Evolutionary conservation across 1,140 invertebrate genomes (phyloP), one percentile per base, ranked within the genome.

Genomic region (Chrysopa pallens): DNA sequence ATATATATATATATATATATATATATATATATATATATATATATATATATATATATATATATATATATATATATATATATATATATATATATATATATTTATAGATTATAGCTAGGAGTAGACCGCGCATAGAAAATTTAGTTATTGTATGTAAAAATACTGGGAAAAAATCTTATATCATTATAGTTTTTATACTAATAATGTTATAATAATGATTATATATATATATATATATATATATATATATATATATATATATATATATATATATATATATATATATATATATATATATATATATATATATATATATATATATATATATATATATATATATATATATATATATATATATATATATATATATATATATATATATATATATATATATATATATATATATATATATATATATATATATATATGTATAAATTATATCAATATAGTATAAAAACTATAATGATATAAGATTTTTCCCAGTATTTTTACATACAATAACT

Each of bases 101-200:
- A 11, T 31, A 11, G 6, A 31, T 11, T 31, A 11, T 6, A 7
- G 6, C 6, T 31, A 31, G 29, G 6, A 31, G 6, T 11, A 31
- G 11, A 31, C 29, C 11, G 29, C 6, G 6, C 29, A 31, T 31
- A 31, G 29, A 7, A 31, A 31, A 31, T 7, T 31, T 31, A 31
- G 29, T 31, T 31, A 31, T 31, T 31, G 11, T 7, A 31, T 31
- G 29, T 11, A 11, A 31, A 31, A 11, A 40, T 29, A 40, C 7
- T 11, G 29, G 23, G 7, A 2, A 27, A 23, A 38, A 14, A 38
- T 38, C 3, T 5, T 38, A 14, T 8, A 15, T 39, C 29, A 29
- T 40, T 40, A 11, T 29, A 40, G n/a, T 40, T 40, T 40, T 40
- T n/a, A n/a, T n/a, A n/a, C n/a, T 6, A 40, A 15, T 11, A 23